Base-by-base conservation (phyloP, 1,140 invertebrate species). In the Episyrphus balteatus region DNA sequence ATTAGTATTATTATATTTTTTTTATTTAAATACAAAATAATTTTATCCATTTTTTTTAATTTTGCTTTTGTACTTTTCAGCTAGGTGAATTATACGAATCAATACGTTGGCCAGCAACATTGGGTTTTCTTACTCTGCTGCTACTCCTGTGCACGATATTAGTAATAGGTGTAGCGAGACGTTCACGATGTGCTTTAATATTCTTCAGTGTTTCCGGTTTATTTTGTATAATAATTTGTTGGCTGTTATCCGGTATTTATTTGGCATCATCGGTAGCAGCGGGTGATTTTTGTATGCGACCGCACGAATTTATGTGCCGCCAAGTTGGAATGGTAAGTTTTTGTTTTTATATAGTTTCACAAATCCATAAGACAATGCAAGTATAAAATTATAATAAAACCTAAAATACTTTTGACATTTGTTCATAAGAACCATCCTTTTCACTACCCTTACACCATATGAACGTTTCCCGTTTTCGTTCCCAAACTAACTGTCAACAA, bases 161-260 rank as follows among this genome's bases (percentile, higher is more conserved):
- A 51, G 75, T 90, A 47, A 84, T 88, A 58, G 88, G 86, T 42
- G 82, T 90, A 42, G 83, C 83, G 43, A 73, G 84, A 52, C 82
- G 88, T 61, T 89, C 85, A 9, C 74, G 87, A 55, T 88, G 86
- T 68, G 81, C 84, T 17, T 74, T 90, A 41, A 89, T 91, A 57
- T 83, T 85, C 74, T 88, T 76, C 51, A 69, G 66, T 37, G 85
- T 88, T 33, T 82, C 86, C 57, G 86, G 85, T 32, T 69, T 90
- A 32, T 80, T 89, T 56, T 84, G 84, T 46, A 81, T 89, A 30
- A 88, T 88, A 52, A 76, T 85, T 45, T 86, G 83, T 34, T 88
- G 84, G 81, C 69, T 87, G 49, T 73, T 86, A 69, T 80, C 84
- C 1, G 86, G 84, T 41, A 56, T 88, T 38, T 88, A 88, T 66